Evolutionary conservation across 2,797 vertebrate genomes (phyloP), one percentile per base, ranked within the genome.

Genomic region (Myoxocephalus aenaeus): DNA sequence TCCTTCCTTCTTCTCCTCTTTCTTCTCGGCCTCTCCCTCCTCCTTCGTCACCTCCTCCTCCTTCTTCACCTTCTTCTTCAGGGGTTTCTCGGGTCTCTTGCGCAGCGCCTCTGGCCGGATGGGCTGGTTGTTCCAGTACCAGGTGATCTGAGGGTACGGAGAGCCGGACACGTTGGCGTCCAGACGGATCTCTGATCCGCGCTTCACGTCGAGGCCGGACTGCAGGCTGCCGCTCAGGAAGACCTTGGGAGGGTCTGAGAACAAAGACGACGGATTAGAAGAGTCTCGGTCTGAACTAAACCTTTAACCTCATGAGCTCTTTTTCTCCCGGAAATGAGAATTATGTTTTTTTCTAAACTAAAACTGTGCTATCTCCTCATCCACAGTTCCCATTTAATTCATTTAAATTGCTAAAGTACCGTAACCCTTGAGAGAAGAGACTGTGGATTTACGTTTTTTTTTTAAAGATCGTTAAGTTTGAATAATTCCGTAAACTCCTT

Each of bases 131-230:
- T 99, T 97, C 87, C 96, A 97, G 87, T 96, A 92, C 98, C 98
- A 99, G 62, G 96, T 97, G 79, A 99, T 96, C 83, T 96, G 86
- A 44, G 98, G 98, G 82, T 99, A 99, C 7, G 98, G 98, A 3
- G 97, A 96, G 7, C 98, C 98, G 27, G 97, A 97, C 85, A 99
- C 95, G 89, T 95, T 96, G 83, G 98, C 98, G 17, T 97, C 94
- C 70, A 99, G 91, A 76, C 85, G 87, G 88, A 99, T 98, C 89
- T 97, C 97, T 14, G 89, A 93, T 77, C 98, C 98, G 87, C 95
- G 95, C 85, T 92, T 99, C 70, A 99, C 96, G 42, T 85, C 94
- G 81, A 99, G 96, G 70, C 96, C 97, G 44, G 96, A 97, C 85
- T 96, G 97, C 38, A 99, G 88, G 82, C 92, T 97, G 84, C 96